A percentile compares a stretch with the other conserved stretches of the same genome.
These are phyloP conservation scores for Rhadinocentrus ornatus DNA, from an alignment of 2,797 vertebrate genomes.

Conservation along the genomic window DNA sequence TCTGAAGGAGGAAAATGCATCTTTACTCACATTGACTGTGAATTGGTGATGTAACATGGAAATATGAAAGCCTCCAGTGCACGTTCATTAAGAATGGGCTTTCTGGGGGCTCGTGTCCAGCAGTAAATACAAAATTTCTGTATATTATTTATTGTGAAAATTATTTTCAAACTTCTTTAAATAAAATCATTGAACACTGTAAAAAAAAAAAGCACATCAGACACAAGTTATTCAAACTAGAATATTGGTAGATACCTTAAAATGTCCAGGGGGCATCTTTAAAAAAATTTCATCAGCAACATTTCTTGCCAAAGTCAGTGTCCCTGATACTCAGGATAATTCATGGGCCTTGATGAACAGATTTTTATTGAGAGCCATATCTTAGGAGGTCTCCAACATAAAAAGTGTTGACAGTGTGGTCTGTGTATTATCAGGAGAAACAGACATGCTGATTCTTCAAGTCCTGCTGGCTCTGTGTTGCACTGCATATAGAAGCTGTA, in stretches of 20 bases:
- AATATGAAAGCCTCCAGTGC: neutral
- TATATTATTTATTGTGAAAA: neutral
- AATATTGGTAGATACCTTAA: conserved; percentile 25
- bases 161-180: neutral
- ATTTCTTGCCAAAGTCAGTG: conserved; percentile 33
- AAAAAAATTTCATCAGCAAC: conserved; percentile 35
- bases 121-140: neutral
- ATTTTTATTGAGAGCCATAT: conserved; percentile 15
- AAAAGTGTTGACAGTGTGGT: conserved; percentile 23
- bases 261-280: conserved; percentile 33
- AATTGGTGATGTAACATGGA: neutral
- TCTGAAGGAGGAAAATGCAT: no score
- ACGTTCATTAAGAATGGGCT: neutral
- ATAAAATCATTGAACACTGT: neutral
- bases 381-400: conserved; percentile 1
- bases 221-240: conserved; percentile 21
- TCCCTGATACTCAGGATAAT: conserved; percentile 22
- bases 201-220: neutral
- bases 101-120: neutral
- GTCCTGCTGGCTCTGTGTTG: neutral
- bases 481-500: neutral
- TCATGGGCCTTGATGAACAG: conserved; percentile 19
- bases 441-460: neutral
- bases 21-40: no score
- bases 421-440: conserved; percentile 20